Evolutionary conservation across 1,140 invertebrate species (phyloP).

Genomic region (Halesus radiatus): DNA sequence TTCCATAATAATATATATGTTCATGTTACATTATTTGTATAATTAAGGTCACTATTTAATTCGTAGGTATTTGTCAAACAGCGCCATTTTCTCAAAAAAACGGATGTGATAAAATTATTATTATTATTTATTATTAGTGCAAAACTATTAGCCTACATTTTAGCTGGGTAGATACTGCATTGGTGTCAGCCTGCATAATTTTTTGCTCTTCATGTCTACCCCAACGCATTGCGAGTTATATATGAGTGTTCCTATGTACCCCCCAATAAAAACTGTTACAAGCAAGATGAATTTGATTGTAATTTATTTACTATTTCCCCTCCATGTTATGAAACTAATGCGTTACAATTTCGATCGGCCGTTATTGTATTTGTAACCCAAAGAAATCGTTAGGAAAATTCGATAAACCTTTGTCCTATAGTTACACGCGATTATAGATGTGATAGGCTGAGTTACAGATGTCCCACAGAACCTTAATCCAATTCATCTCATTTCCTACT

Average conservation of each 20-base stretch:
- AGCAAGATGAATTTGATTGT: slow-evolving; percentile 44
- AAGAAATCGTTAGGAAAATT: slow-evolving; percentile 47
- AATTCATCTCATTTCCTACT: not conserved
- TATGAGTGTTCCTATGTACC: not conserved
- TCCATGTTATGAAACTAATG: slow-evolving; percentile 14
- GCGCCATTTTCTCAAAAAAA: too few species aligned
- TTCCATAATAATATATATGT: too few species aligned
- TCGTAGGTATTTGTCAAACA: too few species aligned
- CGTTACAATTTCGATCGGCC: slow-evolving; percentile 30
- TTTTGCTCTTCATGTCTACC: too few species aligned
- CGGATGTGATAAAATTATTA: too few species aligned
- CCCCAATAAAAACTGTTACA: slow-evolving; percentile 34
- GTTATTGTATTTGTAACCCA: slow-evolving; percentile 36
- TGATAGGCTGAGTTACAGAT: slow-evolving; percentile 13
- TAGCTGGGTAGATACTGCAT: too few species aligned
- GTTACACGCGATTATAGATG: slow-evolving; percentile 31
- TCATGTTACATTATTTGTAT: too few species aligned
- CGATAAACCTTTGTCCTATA: slow-evolving; percentile 27
- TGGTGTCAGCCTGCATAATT: too few species aligned
- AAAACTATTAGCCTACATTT: too few species aligned
- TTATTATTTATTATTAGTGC: too few species aligned
- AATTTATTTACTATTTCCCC: slow-evolving; percentile 51
- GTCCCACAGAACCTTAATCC: not conserved
- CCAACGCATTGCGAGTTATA: too few species aligned
- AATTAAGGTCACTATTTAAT: too few species aligned